Evolutionary conservation across 2,113 vertebrate species (phyloP), one percentile per base, ranked within the genome.

Genomic region (Fukomys damarensis): DNA sequence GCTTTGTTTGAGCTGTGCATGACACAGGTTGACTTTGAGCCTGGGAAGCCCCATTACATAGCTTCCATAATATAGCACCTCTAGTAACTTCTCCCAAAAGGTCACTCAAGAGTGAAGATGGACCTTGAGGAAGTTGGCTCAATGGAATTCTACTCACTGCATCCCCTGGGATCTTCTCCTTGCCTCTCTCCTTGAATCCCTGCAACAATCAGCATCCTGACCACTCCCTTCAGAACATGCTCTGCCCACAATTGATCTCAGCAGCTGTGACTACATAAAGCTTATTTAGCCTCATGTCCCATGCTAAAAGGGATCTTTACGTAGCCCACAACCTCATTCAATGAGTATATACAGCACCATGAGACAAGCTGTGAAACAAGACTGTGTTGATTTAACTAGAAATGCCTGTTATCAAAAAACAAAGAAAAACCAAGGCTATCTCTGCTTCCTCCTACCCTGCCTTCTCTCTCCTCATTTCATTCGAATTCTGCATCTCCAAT

Each of bases 341-440:
- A 84, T 91, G 70, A 68, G 46, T 74, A 43, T 0, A 0, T 0
- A 63, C 86, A 92, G 95, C 94, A 93, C 66, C 35, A 3, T 86
- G 43, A 96, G 95, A 92, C 89, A 94, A 68, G 84, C 74, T 95
- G 84, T 92, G 85, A 93, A 96, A 92, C 49, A 74, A 74, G 22
- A 41, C 65, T 1, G 7, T 43, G 91, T 72, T 95, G 96, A 98
- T 96, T 80, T 97, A 95, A 93, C 30, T 41, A 82, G 95, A 97
- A 98, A 89, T 59, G 79, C 46, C 97, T 83, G 89, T 94, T 74
- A 96, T 90, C n/a, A 68, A 72, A 91, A 86, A 95, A 88, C 93
- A 96, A 91, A 96, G 89, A 88, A 96, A 95, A 93, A 13, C 68
- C 86, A 89, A 96, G 49, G 93, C 96, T 83, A 77, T 28, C 20